A percentile compares a stretch with the other conserved stretches of the same genome.
Evolutionary conservation across 2,888 invertebrate genomes (phyloP).

Genomic region (Pseudococcus viburni): DNA sequence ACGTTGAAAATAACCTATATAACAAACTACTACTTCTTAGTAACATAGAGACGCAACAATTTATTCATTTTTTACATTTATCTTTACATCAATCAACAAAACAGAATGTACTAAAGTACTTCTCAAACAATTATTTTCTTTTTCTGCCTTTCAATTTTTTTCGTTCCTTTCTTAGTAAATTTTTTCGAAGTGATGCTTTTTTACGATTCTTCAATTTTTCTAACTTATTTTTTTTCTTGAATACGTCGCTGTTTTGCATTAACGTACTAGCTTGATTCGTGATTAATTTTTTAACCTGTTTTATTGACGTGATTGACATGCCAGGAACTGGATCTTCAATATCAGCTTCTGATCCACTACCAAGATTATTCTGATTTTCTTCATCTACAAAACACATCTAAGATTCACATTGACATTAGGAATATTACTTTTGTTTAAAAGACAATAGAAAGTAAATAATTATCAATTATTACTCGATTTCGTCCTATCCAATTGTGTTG

Average conservation of each 20-base stretch:
- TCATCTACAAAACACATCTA: slow-evolving; percentile 69
- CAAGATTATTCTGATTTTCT: slow-evolving; percentile 71
- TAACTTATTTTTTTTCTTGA: slow-evolving; percentile 81
- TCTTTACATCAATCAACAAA: too few relatives aligned
- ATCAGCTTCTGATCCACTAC: slow-evolving; percentile 70
- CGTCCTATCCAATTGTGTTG: slow-evolving; percentile 82
- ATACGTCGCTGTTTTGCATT: slow-evolving; percentile 83
- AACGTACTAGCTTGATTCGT: slow-evolving; percentile 82
- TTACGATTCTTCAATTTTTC: slow-evolving; percentile 76
- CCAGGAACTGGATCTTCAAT: slow-evolving; percentile 71
- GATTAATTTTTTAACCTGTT: slow-evolving; percentile 80
- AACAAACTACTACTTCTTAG: too few relatives aligned
- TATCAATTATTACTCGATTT: slow-evolving; percentile 73
- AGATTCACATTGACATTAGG: neutral
- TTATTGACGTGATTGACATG: slow-evolving; percentile 76
- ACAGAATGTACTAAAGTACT: too few relatives aligned
- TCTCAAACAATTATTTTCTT: slow-evolving; percentile 15
- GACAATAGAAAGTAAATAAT: neutral
- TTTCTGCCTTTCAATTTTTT: slow-evolving; percentile 55
- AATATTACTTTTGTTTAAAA: neutral
- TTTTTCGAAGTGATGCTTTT: slow-evolving; percentile 72
- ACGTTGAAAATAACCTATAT: too few relatives aligned
- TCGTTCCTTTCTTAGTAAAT: slow-evolving; percentile 12
- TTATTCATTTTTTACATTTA: too few relatives aligned
- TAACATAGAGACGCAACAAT: too few relatives aligned